These are phyloP conservation scores for Pontoporia blainvillei DNA, from an alignment of 2,113 vertebrate genomes.

Conservation along the genomic window DNA sequence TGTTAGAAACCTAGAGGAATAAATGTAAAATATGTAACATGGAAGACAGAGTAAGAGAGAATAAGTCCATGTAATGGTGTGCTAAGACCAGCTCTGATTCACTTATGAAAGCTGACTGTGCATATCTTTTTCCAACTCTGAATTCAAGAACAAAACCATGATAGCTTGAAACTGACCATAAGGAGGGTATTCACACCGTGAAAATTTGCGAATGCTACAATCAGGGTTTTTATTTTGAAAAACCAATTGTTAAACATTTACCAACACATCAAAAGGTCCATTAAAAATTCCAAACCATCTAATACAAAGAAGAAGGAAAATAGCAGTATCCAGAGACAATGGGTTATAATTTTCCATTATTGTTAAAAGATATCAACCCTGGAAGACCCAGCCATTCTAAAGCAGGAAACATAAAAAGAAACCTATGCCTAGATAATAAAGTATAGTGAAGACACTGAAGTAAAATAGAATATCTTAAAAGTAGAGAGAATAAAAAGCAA, in stretches of 20 bases:
- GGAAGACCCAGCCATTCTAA: background rate
- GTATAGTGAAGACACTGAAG: background rate
- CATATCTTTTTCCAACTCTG: background rate
- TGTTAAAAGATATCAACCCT: background rate
- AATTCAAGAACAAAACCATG: fast-evolving
- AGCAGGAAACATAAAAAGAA: background rate
- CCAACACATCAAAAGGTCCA: background rate
- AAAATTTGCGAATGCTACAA: background rate
- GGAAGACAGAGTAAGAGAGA: background rate
- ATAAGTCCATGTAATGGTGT: background rate
- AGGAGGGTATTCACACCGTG: background rate
- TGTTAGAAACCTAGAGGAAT: background rate
- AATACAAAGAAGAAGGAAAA: background rate
- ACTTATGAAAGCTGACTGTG: background rate
- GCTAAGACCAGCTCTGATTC: background rate
- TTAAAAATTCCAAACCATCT: background rate
- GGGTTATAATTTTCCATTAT: background rate
- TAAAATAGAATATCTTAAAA: background rate
- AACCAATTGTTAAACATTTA: background rate
- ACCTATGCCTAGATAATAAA: background rate
- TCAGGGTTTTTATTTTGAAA: background rate
- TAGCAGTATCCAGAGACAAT: background rate
- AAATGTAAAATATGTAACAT: background rate
- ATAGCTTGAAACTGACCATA: background rate
- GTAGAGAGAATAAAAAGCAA: background rate